A percentile compares a stretch with the other conserved stretches of the same genome.
Conservation (phyloP, 2,797 vertebrate genomes). For the Lacerta agilis region DNA sequence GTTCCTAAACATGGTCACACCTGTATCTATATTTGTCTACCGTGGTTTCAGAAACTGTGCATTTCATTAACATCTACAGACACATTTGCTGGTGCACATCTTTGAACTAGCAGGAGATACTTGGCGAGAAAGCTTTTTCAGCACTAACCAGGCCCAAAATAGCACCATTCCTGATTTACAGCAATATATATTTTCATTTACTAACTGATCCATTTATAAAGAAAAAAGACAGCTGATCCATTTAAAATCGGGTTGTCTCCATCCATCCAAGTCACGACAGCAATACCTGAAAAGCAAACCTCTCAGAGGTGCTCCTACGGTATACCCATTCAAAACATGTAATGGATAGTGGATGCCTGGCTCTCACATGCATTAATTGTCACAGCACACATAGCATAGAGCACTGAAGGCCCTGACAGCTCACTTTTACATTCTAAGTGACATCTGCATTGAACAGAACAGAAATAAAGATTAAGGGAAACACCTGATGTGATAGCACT, state of each 20-base stretch:
- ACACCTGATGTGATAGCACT: slow-evolving; percentile 53
- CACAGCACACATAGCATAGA: slow-evolving; percentile 53
- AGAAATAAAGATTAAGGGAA: slow-evolving; percentile 75
- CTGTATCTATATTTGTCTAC: not conserved
- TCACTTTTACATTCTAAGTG: slow-evolving; percentile 63
- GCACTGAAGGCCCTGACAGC: slow-evolving; percentile 58
- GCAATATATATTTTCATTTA: slow-evolving; percentile 1
- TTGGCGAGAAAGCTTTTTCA: not conserved
- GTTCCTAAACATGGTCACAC: not conserved
- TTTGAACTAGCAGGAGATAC: not conserved
- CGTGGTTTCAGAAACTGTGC: not conserved
- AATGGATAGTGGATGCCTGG: slow-evolving; percentile 68
- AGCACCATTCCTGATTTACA: not conserved
- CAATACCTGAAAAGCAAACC: slow-evolving; percentile 67
- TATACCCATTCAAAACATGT: slow-evolving; percentile 68
- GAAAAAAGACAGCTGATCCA: not conserved
- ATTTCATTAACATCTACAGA: not conserved
- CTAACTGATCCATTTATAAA: not conserved
- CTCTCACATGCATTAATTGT: slow-evolving; percentile 72
- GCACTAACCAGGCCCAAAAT: not conserved
- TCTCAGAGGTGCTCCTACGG: slow-evolving; percentile 45
- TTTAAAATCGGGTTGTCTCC: not conserved
- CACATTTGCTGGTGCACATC: not conserved
- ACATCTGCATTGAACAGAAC: slow-evolving; percentile 65
- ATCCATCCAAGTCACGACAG: slow-evolving; percentile 36